Percentiles rank a stretch among this genome's conserved stretches.
Conservation (phyloP, 1,140 invertebrate genomes). For the Rhopalosiphum maidis region DNA sequence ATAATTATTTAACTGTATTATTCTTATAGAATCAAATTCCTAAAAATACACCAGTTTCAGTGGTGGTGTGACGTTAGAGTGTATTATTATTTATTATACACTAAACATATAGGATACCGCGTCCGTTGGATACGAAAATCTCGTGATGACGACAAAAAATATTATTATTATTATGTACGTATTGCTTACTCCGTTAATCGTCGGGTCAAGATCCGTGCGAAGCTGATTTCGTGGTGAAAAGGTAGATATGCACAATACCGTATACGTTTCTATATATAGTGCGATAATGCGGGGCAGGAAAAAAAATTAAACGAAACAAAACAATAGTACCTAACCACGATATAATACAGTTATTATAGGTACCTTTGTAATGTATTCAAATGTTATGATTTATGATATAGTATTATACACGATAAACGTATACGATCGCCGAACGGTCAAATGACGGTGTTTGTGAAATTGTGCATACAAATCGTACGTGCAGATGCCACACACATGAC, state of each 20-base stretch:
- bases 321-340: background rate
- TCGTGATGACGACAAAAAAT: background rate
- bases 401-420: background rate
- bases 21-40: background rate
- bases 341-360: background rate
- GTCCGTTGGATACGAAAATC: background rate
- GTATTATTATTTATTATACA: no score
- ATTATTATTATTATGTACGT: no score
- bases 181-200: background rate
- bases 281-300: background rate
- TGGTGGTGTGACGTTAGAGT: no score
- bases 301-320: background rate
- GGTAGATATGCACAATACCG: background rate
- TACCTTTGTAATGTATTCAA: background rate
- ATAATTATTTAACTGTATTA: background rate
- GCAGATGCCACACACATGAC: background rate
- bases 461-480: background rate
- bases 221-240: background rate
- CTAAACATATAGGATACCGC: background rate
- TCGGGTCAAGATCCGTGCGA: background rate
- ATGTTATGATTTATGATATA: background rate
- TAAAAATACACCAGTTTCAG: background rate
- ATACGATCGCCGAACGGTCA: background rate
- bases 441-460: background rate
- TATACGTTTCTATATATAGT: background rate